These are phyloP conservation scores for Hypomecis atomaria DNA, from an alignment of 2,888 invertebrate species.

Conservation along the genomic window DNA sequence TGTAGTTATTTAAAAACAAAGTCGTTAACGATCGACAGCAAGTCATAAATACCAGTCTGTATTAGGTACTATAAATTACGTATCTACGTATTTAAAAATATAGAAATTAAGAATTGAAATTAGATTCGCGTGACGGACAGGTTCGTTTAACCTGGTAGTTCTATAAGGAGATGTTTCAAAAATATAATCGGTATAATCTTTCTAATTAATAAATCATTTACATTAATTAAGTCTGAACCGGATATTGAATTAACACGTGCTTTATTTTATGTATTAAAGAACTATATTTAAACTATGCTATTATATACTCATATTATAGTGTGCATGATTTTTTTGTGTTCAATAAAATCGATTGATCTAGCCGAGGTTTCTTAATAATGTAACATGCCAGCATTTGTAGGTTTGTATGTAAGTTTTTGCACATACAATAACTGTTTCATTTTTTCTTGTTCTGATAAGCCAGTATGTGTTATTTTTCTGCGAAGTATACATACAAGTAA, in stretches of 20 bases:
- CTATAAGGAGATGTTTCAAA: neutral
- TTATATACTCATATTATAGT: no score
- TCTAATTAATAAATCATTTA: neutral
- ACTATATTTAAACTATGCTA: no score
- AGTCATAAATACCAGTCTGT: conserved; percentile 23
- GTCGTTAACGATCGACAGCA: conserved; percentile 7
- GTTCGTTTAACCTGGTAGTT: neutral
- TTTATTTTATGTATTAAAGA: neutral
- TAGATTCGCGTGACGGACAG: neutral
- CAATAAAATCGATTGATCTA: no score
- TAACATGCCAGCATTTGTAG: no score
- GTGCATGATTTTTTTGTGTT: no score
- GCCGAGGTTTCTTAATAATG: no score
- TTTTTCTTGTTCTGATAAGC: no score
- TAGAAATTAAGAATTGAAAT: neutral
- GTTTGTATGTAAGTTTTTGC: no score
- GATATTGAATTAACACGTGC: neutral
- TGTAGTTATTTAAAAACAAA: conserved; percentile 23
- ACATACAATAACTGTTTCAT: no score
- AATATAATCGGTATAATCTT: neutral
- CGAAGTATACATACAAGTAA: no score
- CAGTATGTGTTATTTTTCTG: no score
- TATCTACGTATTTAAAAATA: conserved; percentile 3
- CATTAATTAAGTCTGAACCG: neutral
- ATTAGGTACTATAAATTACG: conserved; percentile 12